These are phyloP conservation scores for Pomatostomus ruficeps DNA, from an alignment of 2,113 vertebrate genomes.

Conservation along the genomic window DNA sequence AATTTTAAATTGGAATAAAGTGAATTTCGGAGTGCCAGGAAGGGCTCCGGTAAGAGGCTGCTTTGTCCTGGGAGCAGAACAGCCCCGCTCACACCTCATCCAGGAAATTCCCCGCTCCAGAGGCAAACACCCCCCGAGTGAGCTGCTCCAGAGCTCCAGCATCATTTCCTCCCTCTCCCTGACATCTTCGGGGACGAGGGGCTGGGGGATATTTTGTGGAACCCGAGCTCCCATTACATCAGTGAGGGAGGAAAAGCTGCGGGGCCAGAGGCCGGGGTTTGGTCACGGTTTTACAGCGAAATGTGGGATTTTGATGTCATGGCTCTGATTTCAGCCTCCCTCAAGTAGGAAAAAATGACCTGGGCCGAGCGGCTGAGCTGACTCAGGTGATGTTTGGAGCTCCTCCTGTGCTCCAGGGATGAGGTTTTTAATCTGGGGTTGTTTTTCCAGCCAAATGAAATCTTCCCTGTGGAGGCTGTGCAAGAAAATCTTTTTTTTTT, in stretches of 20 bases:
- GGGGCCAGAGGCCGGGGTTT: neutral
- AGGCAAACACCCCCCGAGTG: neutral
- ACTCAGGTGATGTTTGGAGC: neutral
- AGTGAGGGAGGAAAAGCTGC: neutral
- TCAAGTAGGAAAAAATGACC: neutral
- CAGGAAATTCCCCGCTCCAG: slow-evolving; percentile 41
- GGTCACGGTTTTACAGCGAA: neutral
- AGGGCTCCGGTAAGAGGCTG: neutral
- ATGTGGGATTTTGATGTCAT: neutral
- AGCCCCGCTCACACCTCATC: neutral
- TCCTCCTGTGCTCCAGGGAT: neutral
- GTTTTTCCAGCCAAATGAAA: neutral
- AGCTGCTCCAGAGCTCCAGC: neutral
- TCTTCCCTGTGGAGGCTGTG: neutral
- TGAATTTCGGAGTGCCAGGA: neutral
- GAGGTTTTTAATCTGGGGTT: neutral
- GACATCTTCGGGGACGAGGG: neutral
- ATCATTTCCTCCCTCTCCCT: slow-evolving; percentile 14
- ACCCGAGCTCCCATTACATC: neutral
- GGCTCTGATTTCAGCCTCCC: neutral
- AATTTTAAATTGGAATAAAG: neutral
- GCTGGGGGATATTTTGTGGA: neutral
- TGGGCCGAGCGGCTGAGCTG: neutral
- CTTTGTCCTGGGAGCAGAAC: neutral
- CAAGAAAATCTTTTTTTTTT: neutral